These are phyloP conservation scores for Capromys pilorides DNA, from an alignment of 2,797 vertebrate species.

Conservation along the genomic window DNA sequence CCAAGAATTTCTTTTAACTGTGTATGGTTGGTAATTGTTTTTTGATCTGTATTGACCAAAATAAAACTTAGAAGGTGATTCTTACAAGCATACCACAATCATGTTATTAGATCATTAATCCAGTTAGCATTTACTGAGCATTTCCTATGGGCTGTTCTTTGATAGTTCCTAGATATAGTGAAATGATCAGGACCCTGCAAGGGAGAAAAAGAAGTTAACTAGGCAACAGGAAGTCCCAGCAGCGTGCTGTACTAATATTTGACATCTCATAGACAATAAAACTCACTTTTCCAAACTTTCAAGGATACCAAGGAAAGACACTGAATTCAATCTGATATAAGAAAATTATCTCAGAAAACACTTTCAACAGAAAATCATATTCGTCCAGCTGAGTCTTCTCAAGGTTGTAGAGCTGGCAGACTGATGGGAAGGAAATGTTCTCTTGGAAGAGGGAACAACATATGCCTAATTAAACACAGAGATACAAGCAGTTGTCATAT, in stretches of 20 bases:
- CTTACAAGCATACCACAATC: neutral
- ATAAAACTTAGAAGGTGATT: neutral
- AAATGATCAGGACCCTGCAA: neutral
- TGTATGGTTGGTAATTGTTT: neutral
- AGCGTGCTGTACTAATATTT: neutral
- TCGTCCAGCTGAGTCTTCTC: neutral
- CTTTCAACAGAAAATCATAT: neutral
- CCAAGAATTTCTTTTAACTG: neutral
- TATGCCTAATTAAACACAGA: neutral
- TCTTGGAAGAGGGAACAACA: neutral
- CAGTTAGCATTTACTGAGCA: neutral
- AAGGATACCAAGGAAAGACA: neutral
- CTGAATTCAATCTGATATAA: neutral
- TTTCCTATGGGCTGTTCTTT: neutral
- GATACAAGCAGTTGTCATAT: neutral
- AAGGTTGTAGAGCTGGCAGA: neutral
- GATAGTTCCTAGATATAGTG: neutral
- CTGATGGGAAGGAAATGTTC: neutral
- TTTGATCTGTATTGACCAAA: slow-evolving; percentile 25
- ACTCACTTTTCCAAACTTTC: neutral
- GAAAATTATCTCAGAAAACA: neutral
- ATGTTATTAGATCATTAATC: neutral
- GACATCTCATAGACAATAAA: neutral
- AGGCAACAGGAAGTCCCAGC: neutral
- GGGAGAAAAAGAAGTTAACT: neutral